Percentiles rank a stretch among this genome's conserved stretches.
These are phyloP conservation scores for Callyntrura sp. DNA, from an alignment of 2,888 invertebrate species.

Conservation along the genomic window DNA sequence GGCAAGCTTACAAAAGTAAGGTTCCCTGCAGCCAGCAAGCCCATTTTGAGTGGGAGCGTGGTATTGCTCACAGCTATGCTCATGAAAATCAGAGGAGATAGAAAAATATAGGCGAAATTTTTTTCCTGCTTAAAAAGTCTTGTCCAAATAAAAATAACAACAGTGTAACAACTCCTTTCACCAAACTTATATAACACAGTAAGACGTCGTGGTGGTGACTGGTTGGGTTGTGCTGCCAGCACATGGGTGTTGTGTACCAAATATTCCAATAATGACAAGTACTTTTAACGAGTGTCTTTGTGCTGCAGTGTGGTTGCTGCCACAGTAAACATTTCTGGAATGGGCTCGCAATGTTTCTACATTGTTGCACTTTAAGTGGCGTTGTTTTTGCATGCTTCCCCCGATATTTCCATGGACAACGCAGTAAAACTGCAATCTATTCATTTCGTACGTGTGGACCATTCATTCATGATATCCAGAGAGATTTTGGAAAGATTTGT, in stretches of 20 bases:
- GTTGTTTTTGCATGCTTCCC: neutral
- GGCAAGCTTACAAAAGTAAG: conserved; percentile 69
- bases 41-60: conserved; percentile 64
- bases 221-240: neutral
- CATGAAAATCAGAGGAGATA: conserved; percentile 29
- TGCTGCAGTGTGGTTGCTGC: neutral
- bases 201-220: neutral
- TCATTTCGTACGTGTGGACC: neutral
- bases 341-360: conserved; percentile 23
- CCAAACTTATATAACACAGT: neutral
- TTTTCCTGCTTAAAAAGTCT: conserved; percentile 32
- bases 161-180: conserved; percentile 4
- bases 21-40: conserved; percentile 65
- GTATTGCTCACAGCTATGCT: conserved; percentile 61
- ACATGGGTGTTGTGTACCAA: conserved; percentile 27
- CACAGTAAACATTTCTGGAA: conserved; percentile 44
- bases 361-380: conserved; percentile 41
- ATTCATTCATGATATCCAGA: conserved; percentile 14
- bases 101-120: conserved; percentile 37
- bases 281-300: neutral
- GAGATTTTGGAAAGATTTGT: neutral
- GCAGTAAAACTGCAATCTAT: neutral
- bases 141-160: conserved; percentile 52
- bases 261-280: conserved; percentile 45
- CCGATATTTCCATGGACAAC: neutral